phyloP scores from a whole-genome alignment of 2,113 vertebrate genomes.

The Silurus glanis region DNA sequence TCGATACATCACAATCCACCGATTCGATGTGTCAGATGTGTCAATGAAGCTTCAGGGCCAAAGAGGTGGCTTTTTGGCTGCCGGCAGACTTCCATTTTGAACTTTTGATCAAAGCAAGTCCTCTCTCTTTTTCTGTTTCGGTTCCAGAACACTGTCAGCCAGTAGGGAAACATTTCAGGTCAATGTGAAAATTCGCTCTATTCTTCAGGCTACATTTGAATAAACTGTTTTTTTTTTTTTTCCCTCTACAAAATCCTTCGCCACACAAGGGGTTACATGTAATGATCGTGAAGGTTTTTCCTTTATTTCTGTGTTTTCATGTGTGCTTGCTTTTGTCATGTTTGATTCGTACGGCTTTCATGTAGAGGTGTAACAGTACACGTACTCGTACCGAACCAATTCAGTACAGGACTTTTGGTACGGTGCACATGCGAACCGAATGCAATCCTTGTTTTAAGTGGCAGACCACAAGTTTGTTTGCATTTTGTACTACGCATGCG shows the following conservation, averaged over 20 bases:
- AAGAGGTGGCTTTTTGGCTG: slow-evolving; percentile 4
- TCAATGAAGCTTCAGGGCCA: slow-evolving; percentile 14
- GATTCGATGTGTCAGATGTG: not conserved
- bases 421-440: no score
- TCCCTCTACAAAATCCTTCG: not conserved
- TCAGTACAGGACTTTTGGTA: no score
- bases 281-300: not conserved
- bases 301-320: no score
- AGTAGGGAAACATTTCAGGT: not conserved
- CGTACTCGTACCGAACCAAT: no score
- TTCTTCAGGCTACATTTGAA: not conserved
- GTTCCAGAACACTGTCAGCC: not conserved
- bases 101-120: slow-evolving; percentile 17
- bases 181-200: not conserved
- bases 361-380: no score
- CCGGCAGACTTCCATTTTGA: not conserved
- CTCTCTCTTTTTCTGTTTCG: not conserved
- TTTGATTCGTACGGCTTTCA: no score
- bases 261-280: not conserved
- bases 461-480: no score
- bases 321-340: no score
- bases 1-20: slow-evolving; percentile 17
- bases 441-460: no score
- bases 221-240: not conserved
- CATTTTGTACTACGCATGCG: no score